Base-by-base conservation (phyloP, 2,797 vertebrate genomes). In the Hirundo rustica region DNA sequence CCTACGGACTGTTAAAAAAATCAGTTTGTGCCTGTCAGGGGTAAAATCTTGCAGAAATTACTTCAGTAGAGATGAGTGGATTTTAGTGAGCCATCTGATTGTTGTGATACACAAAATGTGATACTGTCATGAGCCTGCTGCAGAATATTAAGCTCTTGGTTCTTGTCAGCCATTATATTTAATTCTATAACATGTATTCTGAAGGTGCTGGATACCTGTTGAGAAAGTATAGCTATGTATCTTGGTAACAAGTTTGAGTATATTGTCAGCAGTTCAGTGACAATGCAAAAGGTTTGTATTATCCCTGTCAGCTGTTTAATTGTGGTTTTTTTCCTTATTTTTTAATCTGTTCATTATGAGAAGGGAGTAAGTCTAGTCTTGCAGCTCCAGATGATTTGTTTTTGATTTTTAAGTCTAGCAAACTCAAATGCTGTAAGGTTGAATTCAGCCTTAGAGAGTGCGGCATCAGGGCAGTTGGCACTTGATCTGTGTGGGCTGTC, bases 61-160 rank as follows among this genome's bases (percentile, higher is more conserved):
- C 21, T 89, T 84, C 7, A 81, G 40, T 62, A 42, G 48, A 78
- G 51, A 78, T 78, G 66, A 81, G 54, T 84, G 72, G 66, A 84
- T 93, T 88, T 84, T 72, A 68, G 45, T 83, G 50, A 93, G n/a
- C 70, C 47, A 66, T 75, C 70, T 88, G 73, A 92, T 54, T 85
- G 34, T 85, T 89, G 23, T 85, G 67, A 42, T 92, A 44, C 2
- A 58, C 47, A 36, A 65, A 90, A 88, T 67, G 29, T 38, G 53
- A 66, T 79, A 15, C 29, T 86, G 83, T 85, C 55, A 70, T 79
- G 53, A 88, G 71, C 71, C 42, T 88, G 32, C 57, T 78, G 74
- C 38, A 51, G 60, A 50, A 60, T 22, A 26, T 19, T 19, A 55
- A 62, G n/a, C 11, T 53, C 30, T 53, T 64, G 74, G n/a, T 32